Evolutionary conservation across 2,888 invertebrate genomes (phyloP).

Genomic region (Callosobruchus maculatus): DNA sequence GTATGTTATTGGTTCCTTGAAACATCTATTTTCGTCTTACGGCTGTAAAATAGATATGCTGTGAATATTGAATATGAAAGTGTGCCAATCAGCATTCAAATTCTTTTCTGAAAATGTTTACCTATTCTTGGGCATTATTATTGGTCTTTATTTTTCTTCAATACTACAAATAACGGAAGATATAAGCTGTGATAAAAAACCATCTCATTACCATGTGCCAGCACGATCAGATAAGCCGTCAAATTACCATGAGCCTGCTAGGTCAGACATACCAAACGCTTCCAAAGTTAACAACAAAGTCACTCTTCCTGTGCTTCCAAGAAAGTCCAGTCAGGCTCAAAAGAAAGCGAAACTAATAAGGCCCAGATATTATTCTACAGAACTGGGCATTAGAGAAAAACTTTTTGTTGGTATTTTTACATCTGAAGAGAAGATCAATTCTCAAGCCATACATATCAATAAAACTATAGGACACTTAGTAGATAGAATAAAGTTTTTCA

Average conservation of each 20-base stretch:
- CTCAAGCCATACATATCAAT: conserved; percentile 80
- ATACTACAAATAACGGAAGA: conserved; percentile 20
- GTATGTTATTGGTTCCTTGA: background rate
- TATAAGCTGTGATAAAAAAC: background rate
- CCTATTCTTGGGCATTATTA: conserved; percentile 34
- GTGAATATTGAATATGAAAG: background rate
- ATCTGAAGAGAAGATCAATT: conserved; percentile 67
- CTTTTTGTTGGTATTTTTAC: conserved; percentile 84
- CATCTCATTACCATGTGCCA: background rate
- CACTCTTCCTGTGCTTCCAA: conserved; percentile 24
- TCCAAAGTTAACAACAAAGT: conserved; percentile 18
- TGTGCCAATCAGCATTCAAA: background rate
- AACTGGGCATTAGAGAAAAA: conserved; percentile 88
- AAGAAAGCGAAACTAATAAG: conserved; percentile 60
- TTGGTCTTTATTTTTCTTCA: conserved; percentile 37
- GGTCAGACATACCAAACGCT: background rate
- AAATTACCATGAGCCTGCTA: too few relatives aligned
- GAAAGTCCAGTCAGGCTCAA: conserved; percentile 20
- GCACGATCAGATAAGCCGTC: conserved; percentile 7
- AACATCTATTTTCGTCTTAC: background rate
- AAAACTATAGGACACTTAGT: conserved; percentile 80
- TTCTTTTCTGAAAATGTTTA: conserved; percentile 36
- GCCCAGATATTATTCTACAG: conserved; percentile 92
- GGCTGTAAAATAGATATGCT: background rate
- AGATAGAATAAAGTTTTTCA: conserved; percentile 66